A percentile compares a stretch with the other conserved stretches of the same genome.
phyloP scores from a whole-genome alignment of 2,797 vertebrate species.

The Siniperca undulata region DNA sequence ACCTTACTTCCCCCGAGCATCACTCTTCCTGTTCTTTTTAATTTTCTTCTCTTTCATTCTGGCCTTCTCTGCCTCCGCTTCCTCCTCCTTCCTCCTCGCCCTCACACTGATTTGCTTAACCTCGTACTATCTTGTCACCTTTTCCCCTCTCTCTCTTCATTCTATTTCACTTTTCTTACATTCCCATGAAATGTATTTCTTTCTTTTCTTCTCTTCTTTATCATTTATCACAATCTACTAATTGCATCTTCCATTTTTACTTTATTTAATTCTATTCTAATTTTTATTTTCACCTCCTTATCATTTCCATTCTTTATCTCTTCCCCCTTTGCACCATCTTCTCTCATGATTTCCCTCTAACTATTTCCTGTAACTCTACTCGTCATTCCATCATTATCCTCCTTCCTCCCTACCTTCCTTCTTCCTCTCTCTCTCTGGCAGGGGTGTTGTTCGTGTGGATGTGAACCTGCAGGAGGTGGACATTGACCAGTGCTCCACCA shows the following conservation, averaged over 20 bases:
- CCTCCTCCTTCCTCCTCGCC: not conserved
- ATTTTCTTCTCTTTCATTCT: conserved; percentile 40
- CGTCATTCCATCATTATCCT: not conserved
- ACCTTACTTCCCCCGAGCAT: conserved; percentile 41
- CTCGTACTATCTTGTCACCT: not conserved
- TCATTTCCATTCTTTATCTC: conserved; percentile 12
- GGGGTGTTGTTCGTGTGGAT: conserved; percentile 95
- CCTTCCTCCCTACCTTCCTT: not conserved
- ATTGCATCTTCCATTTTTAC: conserved; percentile 18
- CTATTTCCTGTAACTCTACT: not conserved
- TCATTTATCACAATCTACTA: conserved; percentile 19
- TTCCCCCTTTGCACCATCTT: not conserved
- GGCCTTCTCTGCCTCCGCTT: conserved; percentile 8
- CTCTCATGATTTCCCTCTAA: not conserved
- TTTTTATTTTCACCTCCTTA: not conserved
- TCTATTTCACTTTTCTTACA: not conserved
- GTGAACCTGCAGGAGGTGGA: conserved; percentile 97
- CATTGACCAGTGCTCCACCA: conserved; percentile 96
- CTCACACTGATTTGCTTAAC: conserved; percentile 32
- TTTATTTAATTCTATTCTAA: not conserved
- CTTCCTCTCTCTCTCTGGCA: conserved; percentile 57
- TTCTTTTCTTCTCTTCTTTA: not conserved
- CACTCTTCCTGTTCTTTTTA: conserved; percentile 45
- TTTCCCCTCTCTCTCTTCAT: not conserved
- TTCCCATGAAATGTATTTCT: not conserved